Evolutionary conservation across 2,113 vertebrate genomes (phyloP).

Genomic region (Struthidea cinerea): DNA sequence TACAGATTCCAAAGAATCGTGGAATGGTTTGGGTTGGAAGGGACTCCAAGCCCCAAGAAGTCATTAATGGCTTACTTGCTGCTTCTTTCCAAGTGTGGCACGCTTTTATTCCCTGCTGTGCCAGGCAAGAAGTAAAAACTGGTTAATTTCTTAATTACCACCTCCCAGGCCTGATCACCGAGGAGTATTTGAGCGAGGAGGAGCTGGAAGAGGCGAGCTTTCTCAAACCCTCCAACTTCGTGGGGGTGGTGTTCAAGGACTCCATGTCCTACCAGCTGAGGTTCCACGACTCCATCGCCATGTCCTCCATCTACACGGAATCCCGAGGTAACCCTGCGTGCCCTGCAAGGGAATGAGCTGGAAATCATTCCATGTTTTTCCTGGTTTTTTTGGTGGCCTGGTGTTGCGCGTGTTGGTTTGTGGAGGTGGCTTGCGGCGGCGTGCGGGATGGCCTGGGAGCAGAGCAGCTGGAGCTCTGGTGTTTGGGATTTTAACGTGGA

Average conservation of each 20-base stretch:
- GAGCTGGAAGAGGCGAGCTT: constrained; percentile 67
- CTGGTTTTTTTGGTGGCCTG: accelerated
- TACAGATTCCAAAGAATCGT: background rate
- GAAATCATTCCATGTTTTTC: accelerated
- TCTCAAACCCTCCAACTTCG: constrained; percentile 53
- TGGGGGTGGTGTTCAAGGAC: constrained; percentile 72
- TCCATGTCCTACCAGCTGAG: constrained; percentile 74
- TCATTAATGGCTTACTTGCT: background rate
- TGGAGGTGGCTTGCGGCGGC: accelerated
- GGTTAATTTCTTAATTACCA: accelerated
- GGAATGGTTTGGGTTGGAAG: background rate
- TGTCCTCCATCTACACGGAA: constrained; percentile 65
- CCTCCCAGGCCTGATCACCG: constrained; percentile 56
- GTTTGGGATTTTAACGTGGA: background rate
- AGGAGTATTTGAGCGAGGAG: constrained; percentile 70
- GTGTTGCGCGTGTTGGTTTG: accelerated
- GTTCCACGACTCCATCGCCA: constrained; percentile 64
- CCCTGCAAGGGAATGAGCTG: accelerated
- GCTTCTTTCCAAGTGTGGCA: background rate
- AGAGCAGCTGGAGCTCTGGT: background rate
- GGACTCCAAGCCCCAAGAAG: background rate
- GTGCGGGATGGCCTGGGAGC: accelerated
- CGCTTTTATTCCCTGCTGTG: background rate
- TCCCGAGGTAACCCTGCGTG: constrained; percentile 59
- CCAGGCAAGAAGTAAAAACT: background rate